phyloP scores from a whole-genome alignment of 2,797 vertebrate genomes.

The Ctenopoma multispine region DNA sequence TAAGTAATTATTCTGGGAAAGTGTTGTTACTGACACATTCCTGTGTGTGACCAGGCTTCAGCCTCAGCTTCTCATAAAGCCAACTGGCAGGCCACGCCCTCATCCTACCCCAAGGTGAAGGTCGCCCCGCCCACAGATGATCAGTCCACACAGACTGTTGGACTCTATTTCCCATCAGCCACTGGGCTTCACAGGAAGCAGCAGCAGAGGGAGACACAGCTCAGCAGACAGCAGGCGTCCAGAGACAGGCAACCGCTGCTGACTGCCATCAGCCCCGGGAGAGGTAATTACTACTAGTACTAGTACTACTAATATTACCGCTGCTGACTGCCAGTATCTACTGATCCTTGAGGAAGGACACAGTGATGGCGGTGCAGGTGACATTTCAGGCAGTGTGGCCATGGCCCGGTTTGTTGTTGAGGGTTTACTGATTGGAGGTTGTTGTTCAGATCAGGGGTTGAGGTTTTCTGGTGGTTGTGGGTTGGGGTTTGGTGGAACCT shows the following conservation, averaged over 20 bases:
- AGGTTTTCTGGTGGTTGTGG: no score
- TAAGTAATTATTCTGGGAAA: no score
- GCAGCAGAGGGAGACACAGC: conserved; percentile 77
- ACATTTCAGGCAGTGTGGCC: no score
- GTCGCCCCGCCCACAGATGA: conserved; percentile 69
- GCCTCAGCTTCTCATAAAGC: conserved; percentile 12
- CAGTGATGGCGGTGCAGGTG: no score
- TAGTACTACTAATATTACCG: not conserved
- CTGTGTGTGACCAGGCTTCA: conserved; percentile 40
- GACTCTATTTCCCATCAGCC: conserved; percentile 92
- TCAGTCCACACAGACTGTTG: conserved; percentile 88
- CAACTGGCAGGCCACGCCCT: conserved; percentile 74
- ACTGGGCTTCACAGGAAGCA: conserved; percentile 84
- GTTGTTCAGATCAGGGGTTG: no score
- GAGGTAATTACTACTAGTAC: conserved; percentile 79
- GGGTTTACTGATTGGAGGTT: no score
- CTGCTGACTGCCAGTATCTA: not conserved
- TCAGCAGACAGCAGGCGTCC: conserved; percentile 80
- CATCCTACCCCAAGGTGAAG: conserved; percentile 34
- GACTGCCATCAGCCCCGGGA: conserved; percentile 92
- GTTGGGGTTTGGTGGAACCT: no score
- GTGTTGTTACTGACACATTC: not conserved
- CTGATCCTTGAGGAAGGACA: no score
- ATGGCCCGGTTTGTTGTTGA: no score
- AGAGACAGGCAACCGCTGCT: conserved; percentile 84